Evolutionary conservation across 92 coral and sea anemone species (phyloP).

Genomic region (Umimayanthus kanabou): DNA sequence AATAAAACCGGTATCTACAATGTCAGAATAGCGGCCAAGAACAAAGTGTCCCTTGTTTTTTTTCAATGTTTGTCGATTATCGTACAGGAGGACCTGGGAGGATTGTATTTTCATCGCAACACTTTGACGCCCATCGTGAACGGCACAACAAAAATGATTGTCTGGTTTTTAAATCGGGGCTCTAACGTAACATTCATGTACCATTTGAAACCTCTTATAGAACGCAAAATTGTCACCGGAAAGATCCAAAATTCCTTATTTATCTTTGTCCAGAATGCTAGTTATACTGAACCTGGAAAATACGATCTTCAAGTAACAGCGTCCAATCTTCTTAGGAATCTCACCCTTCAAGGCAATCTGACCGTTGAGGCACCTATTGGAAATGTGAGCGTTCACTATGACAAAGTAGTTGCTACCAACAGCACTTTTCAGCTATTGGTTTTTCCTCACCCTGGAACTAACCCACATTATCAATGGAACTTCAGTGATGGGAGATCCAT

Average conservation of each 20-base stretch:
- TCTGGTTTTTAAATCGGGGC: not conserved
- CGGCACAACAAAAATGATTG: constrained; percentile 1
- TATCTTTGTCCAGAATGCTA: not conserved
- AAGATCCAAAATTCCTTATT: not conserved
- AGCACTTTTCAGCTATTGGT: not conserved
- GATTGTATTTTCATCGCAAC: not conserved
- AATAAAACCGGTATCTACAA: not conserved
- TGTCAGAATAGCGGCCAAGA: constrained; percentile 8
- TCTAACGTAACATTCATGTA: not conserved
- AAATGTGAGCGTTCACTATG: constrained; percentile 8
- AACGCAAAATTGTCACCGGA: not conserved
- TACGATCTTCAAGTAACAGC: constrained; percentile 1
- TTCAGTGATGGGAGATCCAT: constrained; percentile 11
- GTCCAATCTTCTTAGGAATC: not conserved
- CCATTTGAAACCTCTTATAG: not conserved
- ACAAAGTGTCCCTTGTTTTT: not conserved
- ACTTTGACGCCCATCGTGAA: not conserved
- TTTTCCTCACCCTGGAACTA: constrained; percentile 6
- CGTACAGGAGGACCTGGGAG: not conserved
- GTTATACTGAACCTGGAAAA: not conserved
- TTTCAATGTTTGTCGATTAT: not conserved
- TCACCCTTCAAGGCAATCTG: not conserved
- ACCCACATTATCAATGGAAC: constrained; percentile 13
- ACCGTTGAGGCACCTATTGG: not conserved
- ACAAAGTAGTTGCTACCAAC: not conserved